Percentiles rank a stretch among this genome's conserved stretches.
These are phyloP conservation scores for Grantiella picta DNA, from an alignment of 2,113 vertebrate genomes.

Conservation along the genomic window DNA sequence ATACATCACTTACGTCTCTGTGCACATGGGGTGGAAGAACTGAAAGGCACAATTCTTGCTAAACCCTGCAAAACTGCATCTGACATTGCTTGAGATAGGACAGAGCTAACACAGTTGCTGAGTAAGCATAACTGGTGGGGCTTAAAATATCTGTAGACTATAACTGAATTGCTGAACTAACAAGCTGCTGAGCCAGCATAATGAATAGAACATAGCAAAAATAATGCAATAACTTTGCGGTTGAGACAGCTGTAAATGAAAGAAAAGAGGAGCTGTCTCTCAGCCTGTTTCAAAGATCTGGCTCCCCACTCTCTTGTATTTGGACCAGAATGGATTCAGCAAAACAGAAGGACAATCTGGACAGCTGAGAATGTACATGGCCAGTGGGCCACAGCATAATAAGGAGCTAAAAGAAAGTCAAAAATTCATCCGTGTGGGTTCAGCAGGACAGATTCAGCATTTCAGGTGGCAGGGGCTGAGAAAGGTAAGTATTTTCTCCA, in stretches of 20 bases:
- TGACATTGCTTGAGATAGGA: neutral
- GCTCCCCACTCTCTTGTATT: neutral
- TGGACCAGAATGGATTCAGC: neutral
- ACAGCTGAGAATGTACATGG: neutral
- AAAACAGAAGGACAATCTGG: neutral
- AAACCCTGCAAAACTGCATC: neutral
- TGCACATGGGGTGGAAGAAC: too few relatives aligned
- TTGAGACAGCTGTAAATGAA: neutral
- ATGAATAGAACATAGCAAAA: conserved; percentile 25
- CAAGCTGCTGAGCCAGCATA: conserved; percentile 46
- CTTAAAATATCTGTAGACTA: conserved; percentile 12
- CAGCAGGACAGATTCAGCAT: neutral
- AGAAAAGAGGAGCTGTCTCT: neutral
- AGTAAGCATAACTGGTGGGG: neutral
- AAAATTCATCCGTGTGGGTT: neutral
- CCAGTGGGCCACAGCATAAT: neutral
- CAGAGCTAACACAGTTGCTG: neutral
- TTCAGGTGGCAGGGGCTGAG: neutral
- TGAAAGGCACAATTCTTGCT: neutral
- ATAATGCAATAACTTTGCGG: neutral
- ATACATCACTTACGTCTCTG: neutral
- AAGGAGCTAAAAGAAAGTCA: neutral
- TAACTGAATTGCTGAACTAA: conserved; percentile 33
- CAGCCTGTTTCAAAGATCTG: neutral
- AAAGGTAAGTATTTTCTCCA: neutral